These are phyloP conservation scores for Siniperca scherzeri DNA, from an alignment of 2,797 vertebrate species.

Conservation along the genomic window DNA sequence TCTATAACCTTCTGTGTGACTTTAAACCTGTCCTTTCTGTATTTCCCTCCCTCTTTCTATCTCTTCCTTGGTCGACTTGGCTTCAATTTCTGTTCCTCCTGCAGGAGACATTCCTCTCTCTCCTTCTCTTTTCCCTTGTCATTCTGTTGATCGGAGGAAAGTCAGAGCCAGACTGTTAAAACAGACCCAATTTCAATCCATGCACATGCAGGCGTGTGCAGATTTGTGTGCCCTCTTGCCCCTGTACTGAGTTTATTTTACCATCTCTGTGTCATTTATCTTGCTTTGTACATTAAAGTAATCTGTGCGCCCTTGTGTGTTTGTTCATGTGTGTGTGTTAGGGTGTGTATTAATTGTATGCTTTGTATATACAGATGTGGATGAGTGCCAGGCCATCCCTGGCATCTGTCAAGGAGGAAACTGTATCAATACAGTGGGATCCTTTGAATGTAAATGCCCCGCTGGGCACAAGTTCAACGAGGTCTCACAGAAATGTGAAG, in stretches of 20 bases:
- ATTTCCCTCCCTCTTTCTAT: slow-evolving; percentile 28
- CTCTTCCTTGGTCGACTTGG: slow-evolving; percentile 76
- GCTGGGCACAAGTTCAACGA: slow-evolving; percentile 99
- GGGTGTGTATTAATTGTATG: slow-evolving; percentile 31
- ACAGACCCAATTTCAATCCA: slow-evolving; percentile 40
- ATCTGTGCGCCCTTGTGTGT: background rate
- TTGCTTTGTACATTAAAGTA: slow-evolving; percentile 23
- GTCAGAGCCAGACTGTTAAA: slow-evolving; percentile 38
- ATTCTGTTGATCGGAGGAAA: slow-evolving; percentile 45
- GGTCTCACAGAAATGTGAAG: slow-evolving; percentile 97
- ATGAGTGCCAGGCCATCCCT: slow-evolving; percentile 99
- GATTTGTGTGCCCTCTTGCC: slow-evolving; percentile 37
- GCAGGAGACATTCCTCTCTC: slow-evolving; percentile 91
- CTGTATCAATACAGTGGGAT: slow-evolving; percentile 99
- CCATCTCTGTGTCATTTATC: slow-evolving; percentile 15
- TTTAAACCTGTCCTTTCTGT: slow-evolving; percentile 19
- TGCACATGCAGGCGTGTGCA: slow-evolving; percentile 29
- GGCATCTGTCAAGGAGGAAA: slow-evolving; percentile 98
- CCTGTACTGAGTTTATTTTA: slow-evolving; percentile 11
- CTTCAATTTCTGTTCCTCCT: slow-evolving; percentile 87
- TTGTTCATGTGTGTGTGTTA: slow-evolving; percentile 3
- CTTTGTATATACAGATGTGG: slow-evolving; percentile 91
- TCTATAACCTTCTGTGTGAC: slow-evolving; percentile 6
- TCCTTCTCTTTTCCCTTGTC: slow-evolving; percentile 46
- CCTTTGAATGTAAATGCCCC: slow-evolving; percentile 99